Evolutionary conservation across 2,888 invertebrate species (phyloP), one percentile per base, ranked within the genome.

Genomic region (Laothoe populi): DNA sequence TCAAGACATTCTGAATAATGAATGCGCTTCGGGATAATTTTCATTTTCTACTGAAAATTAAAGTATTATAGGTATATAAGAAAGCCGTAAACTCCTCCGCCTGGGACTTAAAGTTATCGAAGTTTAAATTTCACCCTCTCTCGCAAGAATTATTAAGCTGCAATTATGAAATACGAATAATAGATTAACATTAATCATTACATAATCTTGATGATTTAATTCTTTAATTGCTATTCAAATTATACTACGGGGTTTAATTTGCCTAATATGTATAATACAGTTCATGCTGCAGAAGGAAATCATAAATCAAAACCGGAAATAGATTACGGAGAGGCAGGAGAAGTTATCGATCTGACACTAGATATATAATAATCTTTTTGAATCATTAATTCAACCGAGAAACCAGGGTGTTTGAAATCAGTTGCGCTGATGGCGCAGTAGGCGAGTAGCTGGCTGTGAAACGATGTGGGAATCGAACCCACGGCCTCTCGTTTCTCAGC

Each of bases 101-200:
- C 11, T 19, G 35, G 35, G 10, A 53, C 53, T 44, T 10, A 35
- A 53, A 53, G 53, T 53, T 53, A 53, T 53, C 19, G 53, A 53
- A 53, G 53, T 53, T 53, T 21, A 53, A 53, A 53, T 21, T 53
- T 53, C 35, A 35, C 35, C 35, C 53, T 53, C 31, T 53, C 35
- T 11, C 11, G 31, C 35, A 35, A 42, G 53, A 49, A 60, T 59
- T 61, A 63, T 38, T 19, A 21, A 7, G 49, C 35, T 57, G 60
- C 58, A 58, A 19, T 60, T 63, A 48, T 40, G 59, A 59, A 72
- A 67, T 64, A 63, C 62, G 62, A 53, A 49, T 58, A 59, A 63
- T 2, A 57, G 63, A 64, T 66, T 66, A 67, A 69, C 67, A 70
- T 71, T 73, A 69, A 74, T 74, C 74, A 80, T 79, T 73, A 71